These are phyloP conservation scores for Cheumatopsyche charites DNA, from an alignment of 1,140 invertebrate species.

Conservation along the genomic window DNA sequence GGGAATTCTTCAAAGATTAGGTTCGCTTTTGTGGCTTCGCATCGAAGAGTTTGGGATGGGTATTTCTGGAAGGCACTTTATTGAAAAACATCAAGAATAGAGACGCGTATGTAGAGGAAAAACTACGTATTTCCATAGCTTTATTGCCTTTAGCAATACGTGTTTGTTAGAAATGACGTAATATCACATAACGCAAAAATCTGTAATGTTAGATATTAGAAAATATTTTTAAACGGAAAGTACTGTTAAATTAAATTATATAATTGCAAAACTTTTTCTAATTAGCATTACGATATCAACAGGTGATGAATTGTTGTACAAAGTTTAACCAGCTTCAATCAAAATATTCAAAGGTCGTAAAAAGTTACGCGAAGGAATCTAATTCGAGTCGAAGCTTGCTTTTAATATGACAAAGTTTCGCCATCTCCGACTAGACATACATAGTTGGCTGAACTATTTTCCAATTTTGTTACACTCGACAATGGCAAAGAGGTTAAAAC, in stretches of 20 bases:
- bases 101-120: slow-evolving; percentile 21
- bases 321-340: too few species aligned
- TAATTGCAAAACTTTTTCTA: too few species aligned
- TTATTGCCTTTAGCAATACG: slow-evolving; percentile 30
- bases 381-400: background rate
- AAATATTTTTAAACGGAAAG: too few species aligned
- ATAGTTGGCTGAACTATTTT: slow-evolving; percentile 15
- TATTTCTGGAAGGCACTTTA: slow-evolving; percentile 25
- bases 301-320: too few species aligned
- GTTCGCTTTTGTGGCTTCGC: slow-evolving; percentile 35
- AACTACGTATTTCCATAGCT: slow-evolving; percentile 30
- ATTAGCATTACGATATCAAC: too few species aligned
- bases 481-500: slow-evolving; percentile 1
- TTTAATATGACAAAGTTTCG: background rate
- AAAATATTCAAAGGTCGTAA: too few species aligned
- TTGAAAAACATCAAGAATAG: slow-evolving; percentile 38
- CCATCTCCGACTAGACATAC: background rate
- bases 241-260: too few species aligned
- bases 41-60: background rate
- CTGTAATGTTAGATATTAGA: too few species aligned
- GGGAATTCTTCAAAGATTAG: slow-evolving; percentile 40
- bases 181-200: background rate
- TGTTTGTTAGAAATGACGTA: slow-evolving; percentile 17
- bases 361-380: background rate
- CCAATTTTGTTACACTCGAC: slow-evolving; percentile 4